These are phyloP conservation scores for Aquatica leii DNA, from an alignment of 2,888 invertebrate genomes.

Conservation along the genomic window DNA sequence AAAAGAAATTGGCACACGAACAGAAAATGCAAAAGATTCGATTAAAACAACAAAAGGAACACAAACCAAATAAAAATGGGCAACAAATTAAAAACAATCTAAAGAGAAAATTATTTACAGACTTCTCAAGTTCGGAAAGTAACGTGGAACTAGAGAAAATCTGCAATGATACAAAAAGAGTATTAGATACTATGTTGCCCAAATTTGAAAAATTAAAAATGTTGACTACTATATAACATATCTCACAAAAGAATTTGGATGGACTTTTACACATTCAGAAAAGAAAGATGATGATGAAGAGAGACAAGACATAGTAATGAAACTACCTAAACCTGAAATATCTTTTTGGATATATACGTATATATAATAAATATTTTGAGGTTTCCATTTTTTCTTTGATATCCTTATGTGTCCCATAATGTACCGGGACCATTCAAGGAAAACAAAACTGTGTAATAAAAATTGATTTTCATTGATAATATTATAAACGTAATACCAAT, in stretches of 20 bases:
- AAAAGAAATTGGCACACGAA: neutral
- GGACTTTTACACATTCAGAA: no score
- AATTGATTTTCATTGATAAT: no score
- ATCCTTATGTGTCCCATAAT: no score
- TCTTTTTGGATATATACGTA: no score
- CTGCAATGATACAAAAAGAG: neutral
- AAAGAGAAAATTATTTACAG: constrained; percentile 9
- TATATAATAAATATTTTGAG: no score
- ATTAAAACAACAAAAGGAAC: neutral
- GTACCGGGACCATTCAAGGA: no score
- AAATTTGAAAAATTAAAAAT: neutral
- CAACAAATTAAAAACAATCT: neutral
- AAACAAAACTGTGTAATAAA: no score
- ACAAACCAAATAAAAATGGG: neutral
- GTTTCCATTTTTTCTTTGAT: no score
- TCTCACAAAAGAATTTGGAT: no score
- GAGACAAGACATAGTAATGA: neutral
- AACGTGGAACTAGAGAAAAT: no score
- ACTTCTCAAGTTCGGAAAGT: no score
- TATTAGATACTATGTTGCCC: neutral
- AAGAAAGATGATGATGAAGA: neutral
- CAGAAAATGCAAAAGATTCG: constrained; percentile 10
- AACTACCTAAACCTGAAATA: neutral
- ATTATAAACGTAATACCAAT: no score
- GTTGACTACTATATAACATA: constrained; percentile 8